Base-by-base conservation (phyloP, 2,113 vertebrate genomes). In the Rhinoptilus africanus region DNA sequence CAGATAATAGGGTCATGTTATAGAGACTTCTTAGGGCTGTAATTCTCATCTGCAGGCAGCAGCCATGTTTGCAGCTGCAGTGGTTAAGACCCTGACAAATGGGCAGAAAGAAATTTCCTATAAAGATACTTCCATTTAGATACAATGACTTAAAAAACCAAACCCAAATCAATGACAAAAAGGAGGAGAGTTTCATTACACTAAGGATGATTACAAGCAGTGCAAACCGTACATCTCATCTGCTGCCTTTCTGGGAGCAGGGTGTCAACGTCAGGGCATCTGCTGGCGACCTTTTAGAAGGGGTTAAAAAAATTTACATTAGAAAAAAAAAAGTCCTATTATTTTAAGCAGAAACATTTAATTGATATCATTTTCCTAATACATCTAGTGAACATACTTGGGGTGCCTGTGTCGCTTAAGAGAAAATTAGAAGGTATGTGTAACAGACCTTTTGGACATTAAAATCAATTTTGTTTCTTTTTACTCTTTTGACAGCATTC, bases 1-100 rank as follows among this genome's bases (percentile, higher is more conserved):
- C 74, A 95, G 91, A 94, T 98, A 98, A 97, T 93, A 95, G 84
- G 95, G 82, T 96, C 97, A 93, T 78, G 86, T 93, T 96, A 95
- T 71, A 95, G 94, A 97, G 90, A 91, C 91, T 96, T 96, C 95
- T 94, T 85, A 90, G 95, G 96, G 86, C 79, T 96, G 22, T 89
- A 92, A 97, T 97, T 97, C 92, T 95, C 75, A 85, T 95, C 93
- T 95, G 95, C 97, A 96, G 94, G 86, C 96, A 93, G 95, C 4
- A 10, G 88, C 28, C 35, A 76, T 75, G 68, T 78, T 96, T 94
- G 95, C 76, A 92, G 93, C 73, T 96, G 86, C 22, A 69, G 57
- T 67, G 88, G 63, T 45, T 75, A 37, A 76, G 68, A 35, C 24
- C n/a, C 41, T 10, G 2, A 72, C 41, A 79, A 92, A 94, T 17